Evolutionary conservation across 1,140 invertebrate species (phyloP).

Genomic region (Heliconius hewitsoni): DNA sequence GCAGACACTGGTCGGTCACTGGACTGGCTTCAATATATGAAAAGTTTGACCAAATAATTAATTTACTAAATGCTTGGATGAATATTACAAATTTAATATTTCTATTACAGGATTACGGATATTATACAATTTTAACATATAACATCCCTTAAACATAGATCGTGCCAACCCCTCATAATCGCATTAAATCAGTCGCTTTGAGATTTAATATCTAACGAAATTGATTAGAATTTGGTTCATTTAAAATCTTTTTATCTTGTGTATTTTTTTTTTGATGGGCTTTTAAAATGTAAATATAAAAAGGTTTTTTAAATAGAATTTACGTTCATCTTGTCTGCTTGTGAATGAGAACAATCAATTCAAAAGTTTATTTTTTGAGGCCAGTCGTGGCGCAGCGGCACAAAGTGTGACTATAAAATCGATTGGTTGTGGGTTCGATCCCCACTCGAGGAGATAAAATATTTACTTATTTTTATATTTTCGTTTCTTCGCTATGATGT

Average conservation of each 20-base stretch:
- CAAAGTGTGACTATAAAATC: too few relatives aligned
- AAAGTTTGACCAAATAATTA: neutral
- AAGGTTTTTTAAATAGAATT: constrained; percentile 2
- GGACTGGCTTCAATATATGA: neutral
- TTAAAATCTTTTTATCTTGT: constrained; percentile 9
- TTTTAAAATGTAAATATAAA: constrained; percentile 14
- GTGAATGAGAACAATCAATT: neutral
- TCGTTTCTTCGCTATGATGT: too few relatives aligned
- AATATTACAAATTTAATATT: constrained; percentile 4
- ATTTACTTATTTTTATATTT: too few relatives aligned
- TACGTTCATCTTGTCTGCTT: neutral
- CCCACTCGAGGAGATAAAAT: too few relatives aligned
- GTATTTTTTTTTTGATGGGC: neutral
- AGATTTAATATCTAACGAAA: constrained; percentile 33
- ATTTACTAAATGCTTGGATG: neutral
- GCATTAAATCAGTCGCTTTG: constrained; percentile 40
- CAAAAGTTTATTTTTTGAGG: too few relatives aligned
- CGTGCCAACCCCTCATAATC: constrained; percentile 37
- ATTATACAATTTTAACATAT: constrained; percentile 26
- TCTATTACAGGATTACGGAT: constrained; percentile 18
- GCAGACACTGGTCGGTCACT: neutral
- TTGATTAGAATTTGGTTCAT: constrained; percentile 25
- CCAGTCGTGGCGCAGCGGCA: too few relatives aligned
- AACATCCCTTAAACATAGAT: constrained; percentile 16
- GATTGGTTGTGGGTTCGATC: too few relatives aligned